A percentile compares a stretch with the other conserved stretches of the same genome.
phyloP scores from a whole-genome alignment of 2,888 invertebrate species.

The Hydroisotoma schaefferi region DNA sequence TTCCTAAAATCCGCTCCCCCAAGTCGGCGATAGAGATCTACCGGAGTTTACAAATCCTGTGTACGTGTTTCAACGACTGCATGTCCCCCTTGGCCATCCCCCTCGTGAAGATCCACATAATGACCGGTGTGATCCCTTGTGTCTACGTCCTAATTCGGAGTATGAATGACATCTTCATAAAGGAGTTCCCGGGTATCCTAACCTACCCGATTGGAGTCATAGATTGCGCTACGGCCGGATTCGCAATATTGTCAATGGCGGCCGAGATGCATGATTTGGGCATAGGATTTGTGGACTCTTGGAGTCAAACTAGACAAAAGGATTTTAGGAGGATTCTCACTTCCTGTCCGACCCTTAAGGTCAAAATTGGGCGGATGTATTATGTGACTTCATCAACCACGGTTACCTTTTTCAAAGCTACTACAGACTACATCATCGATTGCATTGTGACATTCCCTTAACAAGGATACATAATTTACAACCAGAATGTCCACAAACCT shows the following conservation, averaged over 20 bases:
- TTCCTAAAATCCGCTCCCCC: not conserved
- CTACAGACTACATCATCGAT: conserved; percentile 31
- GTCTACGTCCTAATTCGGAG: conserved; percentile 24
- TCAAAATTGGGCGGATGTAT: conserved; percentile 27
- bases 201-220: conserved; percentile 23
- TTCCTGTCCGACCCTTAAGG: conserved; percentile 28
- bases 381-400: conserved; percentile 30
- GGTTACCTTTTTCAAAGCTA: conserved; percentile 28
- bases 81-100: conserved; percentile 15
- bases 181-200: conserved; percentile 31
- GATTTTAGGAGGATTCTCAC: conserved; percentile 23
- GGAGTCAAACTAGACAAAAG: conserved; percentile 32
- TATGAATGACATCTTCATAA: conserved; percentile 22
- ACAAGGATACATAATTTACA: too few species aligned
- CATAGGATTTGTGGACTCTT: conserved; percentile 28
- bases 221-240: conserved; percentile 21
- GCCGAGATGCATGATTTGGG: conserved; percentile 30
- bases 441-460: conserved; percentile 34
- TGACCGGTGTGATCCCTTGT: conserved; percentile 13
- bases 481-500: too few species aligned
- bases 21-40: conserved; percentile 14
- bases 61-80: conserved; percentile 13
- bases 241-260: conserved; percentile 24
- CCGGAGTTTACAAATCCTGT: conserved; percentile 12
- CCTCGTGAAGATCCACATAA: not conserved